Evolutionary conservation across 2,797 vertebrate genomes (phyloP).

Genomic region (Myripristis murdjan): DNA sequence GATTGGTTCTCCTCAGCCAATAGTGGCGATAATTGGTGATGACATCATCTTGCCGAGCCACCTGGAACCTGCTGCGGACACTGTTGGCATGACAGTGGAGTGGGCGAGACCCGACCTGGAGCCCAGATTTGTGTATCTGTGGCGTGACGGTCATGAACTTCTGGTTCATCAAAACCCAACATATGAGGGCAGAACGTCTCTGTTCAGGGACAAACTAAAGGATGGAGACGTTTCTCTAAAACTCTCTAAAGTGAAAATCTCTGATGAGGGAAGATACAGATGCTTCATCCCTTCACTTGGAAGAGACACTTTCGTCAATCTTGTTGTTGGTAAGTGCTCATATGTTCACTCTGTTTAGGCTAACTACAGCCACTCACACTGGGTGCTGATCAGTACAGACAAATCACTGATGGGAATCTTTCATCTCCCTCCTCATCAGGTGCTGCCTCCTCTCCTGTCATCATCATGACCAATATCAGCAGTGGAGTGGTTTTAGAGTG

Average conservation of each 20-base stretch:
- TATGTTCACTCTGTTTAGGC: not conserved
- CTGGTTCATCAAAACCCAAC: not conserved
- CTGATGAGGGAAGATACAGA: too few relatives aligned
- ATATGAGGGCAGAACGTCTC: too few relatives aligned
- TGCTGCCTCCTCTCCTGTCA: too few relatives aligned
- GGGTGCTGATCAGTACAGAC: too few relatives aligned
- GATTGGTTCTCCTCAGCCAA: not conserved
- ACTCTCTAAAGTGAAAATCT: too few relatives aligned
- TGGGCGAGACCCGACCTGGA: not conserved
- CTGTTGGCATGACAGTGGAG: not conserved
- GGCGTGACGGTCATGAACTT: not conserved
- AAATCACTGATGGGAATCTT: too few relatives aligned
- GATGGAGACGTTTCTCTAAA: too few relatives aligned
- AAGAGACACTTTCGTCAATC: not conserved
- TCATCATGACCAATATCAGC: too few relatives aligned
- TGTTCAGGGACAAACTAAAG: too few relatives aligned
- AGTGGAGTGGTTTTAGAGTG: too few relatives aligned
- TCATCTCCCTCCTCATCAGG: too few relatives aligned
- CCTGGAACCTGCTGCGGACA: conserved; percentile 1
- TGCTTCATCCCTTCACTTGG: conserved; percentile 29
- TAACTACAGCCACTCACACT: too few relatives aligned
- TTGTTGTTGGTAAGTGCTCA: conserved; percentile 26
- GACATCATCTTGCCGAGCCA: conserved; percentile 35
- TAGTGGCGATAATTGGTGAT: conserved; percentile 17
- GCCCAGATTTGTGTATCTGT: conserved; percentile 25